phyloP scores from a whole-genome alignment of 2,113 vertebrate species.

The Vidua chalybeata region DNA sequence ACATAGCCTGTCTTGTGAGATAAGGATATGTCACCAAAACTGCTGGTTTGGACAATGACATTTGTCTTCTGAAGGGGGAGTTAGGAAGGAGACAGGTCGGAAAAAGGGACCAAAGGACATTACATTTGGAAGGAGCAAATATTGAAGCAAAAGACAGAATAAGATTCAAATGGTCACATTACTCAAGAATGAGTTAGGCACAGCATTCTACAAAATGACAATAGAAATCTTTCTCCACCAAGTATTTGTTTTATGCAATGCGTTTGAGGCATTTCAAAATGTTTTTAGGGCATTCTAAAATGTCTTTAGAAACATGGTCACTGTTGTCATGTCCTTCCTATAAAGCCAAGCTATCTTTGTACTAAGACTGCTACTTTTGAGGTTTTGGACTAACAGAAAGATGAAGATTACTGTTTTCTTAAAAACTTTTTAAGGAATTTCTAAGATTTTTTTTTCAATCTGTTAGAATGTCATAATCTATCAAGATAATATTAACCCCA shows the following conservation, averaged over 20 bases:
- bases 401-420: not conserved
- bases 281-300: not conserved
- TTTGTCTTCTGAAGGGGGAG: not conserved
- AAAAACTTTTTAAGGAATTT: not conserved
- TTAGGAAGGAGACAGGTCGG: not conserved
- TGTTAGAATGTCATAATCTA: not conserved
- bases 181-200: not conserved
- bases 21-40: not conserved
- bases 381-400: not conserved
- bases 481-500: not conserved
- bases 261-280: not conserved
- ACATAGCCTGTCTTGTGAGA: not conserved
- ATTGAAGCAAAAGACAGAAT: not conserved
- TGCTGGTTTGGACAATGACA: not conserved
- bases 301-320: not conserved
- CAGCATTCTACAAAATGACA: slow-evolving; percentile 1
- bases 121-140: not conserved
- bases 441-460: not conserved
- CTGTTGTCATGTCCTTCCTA: not conserved
- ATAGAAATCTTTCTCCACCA: not conserved
- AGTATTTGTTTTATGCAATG: not conserved
- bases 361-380: not conserved
- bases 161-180: slow-evolving; percentile 19
- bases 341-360: not conserved
- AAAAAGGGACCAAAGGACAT: not conserved